A percentile compares a stretch with the other conserved stretches of the same genome.
Conservation (phyloP, 1,140 invertebrate species). For the Drosophila subobscura region DNA sequence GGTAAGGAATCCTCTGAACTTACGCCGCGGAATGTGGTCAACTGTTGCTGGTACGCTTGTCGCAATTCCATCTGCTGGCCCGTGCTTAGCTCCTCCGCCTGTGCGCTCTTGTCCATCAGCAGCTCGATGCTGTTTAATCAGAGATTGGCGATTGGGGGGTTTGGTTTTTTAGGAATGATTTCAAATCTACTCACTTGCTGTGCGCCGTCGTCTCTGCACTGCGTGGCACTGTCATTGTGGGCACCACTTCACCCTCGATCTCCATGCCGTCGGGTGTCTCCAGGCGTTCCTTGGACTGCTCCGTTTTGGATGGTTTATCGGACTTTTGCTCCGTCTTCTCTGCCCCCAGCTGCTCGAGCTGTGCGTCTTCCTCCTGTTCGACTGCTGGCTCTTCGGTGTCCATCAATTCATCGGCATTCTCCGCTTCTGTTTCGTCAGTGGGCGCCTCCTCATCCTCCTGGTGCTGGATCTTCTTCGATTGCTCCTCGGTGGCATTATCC, state of each 20-base stretch:
- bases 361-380: slow-evolving; percentile 82
- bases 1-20: slow-evolving; percentile 1
- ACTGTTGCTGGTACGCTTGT: slow-evolving; percentile 73
- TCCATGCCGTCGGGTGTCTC: slow-evolving; percentile 85
- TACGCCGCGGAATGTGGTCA: slow-evolving; percentile 60
- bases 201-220: slow-evolving; percentile 88
- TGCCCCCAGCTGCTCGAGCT: slow-evolving; percentile 85
- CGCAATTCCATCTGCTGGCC: slow-evolving; percentile 70
- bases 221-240: slow-evolving; percentile 88
- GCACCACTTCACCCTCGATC: slow-evolving; percentile 90
- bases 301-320: slow-evolving; percentile 84
- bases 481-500: slow-evolving; percentile 92
- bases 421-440: slow-evolving; percentile 85
- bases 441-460: slow-evolving; percentile 85
- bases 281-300: slow-evolving; percentile 82
- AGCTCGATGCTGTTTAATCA: slow-evolving; percentile 61
- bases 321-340: slow-evolving; percentile 84
- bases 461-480: slow-evolving; percentile 89
- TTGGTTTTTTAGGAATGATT: neutral
- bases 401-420: slow-evolving; percentile 84
- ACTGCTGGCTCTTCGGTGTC: slow-evolving; percentile 59
- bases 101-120: slow-evolving; percentile 62
- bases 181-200: slow-evolving; percentile 84
- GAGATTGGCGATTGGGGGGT: neutral
- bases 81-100: slow-evolving; percentile 59